Conservation (phyloP, 35 echinoderm and acorn worm genomes). For the Anneissia japonica region DNA sequence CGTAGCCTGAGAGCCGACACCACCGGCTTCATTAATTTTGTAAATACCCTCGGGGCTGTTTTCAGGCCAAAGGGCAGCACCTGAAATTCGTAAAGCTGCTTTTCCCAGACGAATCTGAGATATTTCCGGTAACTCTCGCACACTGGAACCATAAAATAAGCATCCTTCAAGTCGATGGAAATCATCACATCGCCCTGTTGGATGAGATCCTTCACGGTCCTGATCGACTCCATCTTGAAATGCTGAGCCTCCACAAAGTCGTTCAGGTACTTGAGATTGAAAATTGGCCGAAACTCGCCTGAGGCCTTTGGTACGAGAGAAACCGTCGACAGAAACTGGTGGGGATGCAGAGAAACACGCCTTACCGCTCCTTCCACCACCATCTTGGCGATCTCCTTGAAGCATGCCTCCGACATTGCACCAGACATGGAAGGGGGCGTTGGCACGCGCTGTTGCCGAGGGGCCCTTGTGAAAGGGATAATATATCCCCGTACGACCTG, state of each 20-base stretch:
- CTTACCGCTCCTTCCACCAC: slow-evolving; percentile 3
- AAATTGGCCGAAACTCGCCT: slow-evolving; percentile 12
- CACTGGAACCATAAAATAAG: slow-evolving; percentile 9
- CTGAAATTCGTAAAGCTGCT: neutral
- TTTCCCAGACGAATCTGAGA: slow-evolving; percentile 29
- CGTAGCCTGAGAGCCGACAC: neutral
- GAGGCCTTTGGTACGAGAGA: slow-evolving; percentile 2
- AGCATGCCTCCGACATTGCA: neutral
- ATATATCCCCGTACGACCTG: too few species aligned
- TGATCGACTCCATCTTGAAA: slow-evolving; percentile 40
- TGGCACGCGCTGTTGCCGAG: too few species aligned
- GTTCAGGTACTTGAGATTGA: slow-evolving; percentile 24
- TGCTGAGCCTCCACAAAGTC: slow-evolving; percentile 13
- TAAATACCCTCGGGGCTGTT: slow-evolving; percentile 10
- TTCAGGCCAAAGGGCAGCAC: neutral
- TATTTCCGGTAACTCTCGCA: neutral
- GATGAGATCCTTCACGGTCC: neutral
- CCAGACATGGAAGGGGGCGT: too few species aligned
- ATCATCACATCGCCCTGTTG: slow-evolving; percentile 2
- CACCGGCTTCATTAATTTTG: slow-evolving; percentile 38
- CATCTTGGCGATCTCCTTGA: neutral
- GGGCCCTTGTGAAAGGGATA: too few species aligned
- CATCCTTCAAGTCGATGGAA: slow-evolving; percentile 21
- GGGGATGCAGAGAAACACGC: neutral
- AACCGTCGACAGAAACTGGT: slow-evolving; percentile 19